Evolutionary conservation across 2,797 vertebrate species (phyloP).

Genomic region (Trachurus trachurus): DNA sequence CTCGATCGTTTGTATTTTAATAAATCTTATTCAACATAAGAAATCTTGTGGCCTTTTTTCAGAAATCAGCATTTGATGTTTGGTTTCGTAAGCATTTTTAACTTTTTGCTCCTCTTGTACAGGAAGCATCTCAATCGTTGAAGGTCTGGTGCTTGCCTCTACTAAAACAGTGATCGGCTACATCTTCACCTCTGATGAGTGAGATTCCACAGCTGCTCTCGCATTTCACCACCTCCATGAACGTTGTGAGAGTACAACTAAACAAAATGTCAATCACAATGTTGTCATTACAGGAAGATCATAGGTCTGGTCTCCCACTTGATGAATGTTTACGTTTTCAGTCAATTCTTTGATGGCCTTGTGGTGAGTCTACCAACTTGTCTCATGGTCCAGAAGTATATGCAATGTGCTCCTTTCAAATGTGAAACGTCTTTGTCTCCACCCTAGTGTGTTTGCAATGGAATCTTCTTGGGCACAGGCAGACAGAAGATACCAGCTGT

Average conservation of each 20-base stretch:
- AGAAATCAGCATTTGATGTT: background rate
- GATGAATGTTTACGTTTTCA: slow-evolving; percentile 85
- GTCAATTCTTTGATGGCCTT: slow-evolving; percentile 90
- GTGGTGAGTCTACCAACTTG: slow-evolving; percentile 80
- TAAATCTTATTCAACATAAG: too few relatives aligned
- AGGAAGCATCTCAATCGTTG: slow-evolving; percentile 75
- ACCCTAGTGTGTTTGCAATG: slow-evolving; percentile 87
- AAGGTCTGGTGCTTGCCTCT: slow-evolving; percentile 76
- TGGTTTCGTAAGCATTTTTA: background rate
- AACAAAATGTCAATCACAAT: background rate
- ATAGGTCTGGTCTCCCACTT: slow-evolving; percentile 86
- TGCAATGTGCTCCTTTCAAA: background rate
- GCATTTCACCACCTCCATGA: background rate
- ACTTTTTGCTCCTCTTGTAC: slow-evolving; percentile 17
- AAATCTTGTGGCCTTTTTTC: background rate
- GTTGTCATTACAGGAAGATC: slow-evolving; percentile 84
- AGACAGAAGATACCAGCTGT: slow-evolving; percentile 94
- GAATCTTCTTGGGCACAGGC: slow-evolving; percentile 91
- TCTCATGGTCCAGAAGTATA: slow-evolving; percentile 2
- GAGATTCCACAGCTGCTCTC: slow-evolving; percentile 72
- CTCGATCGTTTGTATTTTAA: too few relatives aligned
- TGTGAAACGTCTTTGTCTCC: background rate
- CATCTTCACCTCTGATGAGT: slow-evolving; percentile 91
- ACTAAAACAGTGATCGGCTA: slow-evolving; percentile 85
- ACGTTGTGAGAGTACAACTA: background rate